Conservation (phyloP, 92 coral and sea anemone genomes). For the Blastomussa wellsi region DNA sequence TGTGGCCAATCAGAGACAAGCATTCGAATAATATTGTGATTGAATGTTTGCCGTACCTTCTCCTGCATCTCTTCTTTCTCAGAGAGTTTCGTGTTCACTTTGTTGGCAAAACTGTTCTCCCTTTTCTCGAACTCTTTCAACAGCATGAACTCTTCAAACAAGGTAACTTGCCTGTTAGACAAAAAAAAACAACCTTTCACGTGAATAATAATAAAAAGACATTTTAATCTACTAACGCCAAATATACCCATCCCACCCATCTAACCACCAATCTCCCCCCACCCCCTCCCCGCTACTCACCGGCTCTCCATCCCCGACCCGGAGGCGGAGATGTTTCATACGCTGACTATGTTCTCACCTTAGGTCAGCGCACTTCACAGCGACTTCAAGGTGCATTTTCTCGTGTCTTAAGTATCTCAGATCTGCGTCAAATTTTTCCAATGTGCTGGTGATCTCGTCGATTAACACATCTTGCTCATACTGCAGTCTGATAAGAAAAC, state of each 20-base stretch:
- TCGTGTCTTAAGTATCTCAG: conserved; percentile 90
- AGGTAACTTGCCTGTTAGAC: conserved; percentile 83
- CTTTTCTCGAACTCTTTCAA: conserved; percentile 98
- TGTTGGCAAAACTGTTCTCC: conserved; percentile 93
- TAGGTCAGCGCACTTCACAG: conserved; percentile 92
- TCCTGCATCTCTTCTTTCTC: conserved; percentile 98
- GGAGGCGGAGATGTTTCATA: too few relatives aligned
- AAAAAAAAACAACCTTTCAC: not conserved
- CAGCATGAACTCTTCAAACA: conserved; percentile 95
- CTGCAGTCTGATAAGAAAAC: conserved; percentile 63
- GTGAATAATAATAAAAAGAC: too few relatives aligned
- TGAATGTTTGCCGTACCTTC: conserved; percentile 59
- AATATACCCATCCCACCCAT: too few relatives aligned
- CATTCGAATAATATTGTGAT: not conserved
- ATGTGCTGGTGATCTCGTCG: conserved; percentile 69
- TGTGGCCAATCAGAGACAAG: too few relatives aligned
- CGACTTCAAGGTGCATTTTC: conserved; percentile 82
- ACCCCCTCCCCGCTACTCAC: not conserved
- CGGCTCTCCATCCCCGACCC: not conserved
- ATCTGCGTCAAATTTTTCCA: conserved; percentile 95
- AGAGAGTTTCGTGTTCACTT: conserved; percentile 85
- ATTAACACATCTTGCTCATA: conserved; percentile 91
- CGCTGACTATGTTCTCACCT: conserved; percentile 46
- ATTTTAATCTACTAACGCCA: too few relatives aligned
- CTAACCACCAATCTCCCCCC: not conserved